phyloP scores from a whole-genome alignment of 2,888 invertebrate species.

The Rapana venosa region DNA sequence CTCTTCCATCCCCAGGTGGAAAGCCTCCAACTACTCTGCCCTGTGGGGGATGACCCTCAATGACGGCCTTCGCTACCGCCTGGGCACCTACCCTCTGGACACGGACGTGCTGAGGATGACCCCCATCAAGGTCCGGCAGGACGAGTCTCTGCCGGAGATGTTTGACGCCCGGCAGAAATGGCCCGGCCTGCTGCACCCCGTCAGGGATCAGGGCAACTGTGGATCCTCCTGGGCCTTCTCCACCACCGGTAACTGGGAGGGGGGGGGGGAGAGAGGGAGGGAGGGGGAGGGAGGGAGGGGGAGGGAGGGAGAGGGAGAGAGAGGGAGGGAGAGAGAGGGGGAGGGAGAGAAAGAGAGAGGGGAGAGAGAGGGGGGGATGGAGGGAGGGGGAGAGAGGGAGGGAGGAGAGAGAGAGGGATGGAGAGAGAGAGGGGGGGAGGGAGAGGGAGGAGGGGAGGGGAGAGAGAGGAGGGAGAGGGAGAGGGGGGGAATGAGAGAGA shows the following conservation, averaged over 20 bases:
- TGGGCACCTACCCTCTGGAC: conserved; percentile 85
- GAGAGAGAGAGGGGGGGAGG: not conserved
- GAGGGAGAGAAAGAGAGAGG: no score
- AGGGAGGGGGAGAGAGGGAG: no score
- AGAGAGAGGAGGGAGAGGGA: no score
- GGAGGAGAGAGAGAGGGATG: no score
- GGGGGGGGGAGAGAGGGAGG: not conserved
- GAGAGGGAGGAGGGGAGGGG: not conserved
- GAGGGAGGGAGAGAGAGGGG: no score
- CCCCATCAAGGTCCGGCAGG: conserved; percentile 63
- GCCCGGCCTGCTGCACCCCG: conserved; percentile 85
- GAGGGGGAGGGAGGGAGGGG: no score
- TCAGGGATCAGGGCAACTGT: conserved; percentile 85
- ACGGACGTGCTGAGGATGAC: conserved; percentile 76
- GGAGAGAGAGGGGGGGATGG: no score
- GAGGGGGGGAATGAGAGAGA: no score
- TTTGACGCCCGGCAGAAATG: conserved; percentile 90
- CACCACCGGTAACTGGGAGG: conserved; percentile 82
- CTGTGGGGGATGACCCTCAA: conserved; percentile 90
- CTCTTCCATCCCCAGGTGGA: conserved; percentile 83
- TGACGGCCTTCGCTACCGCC: conserved; percentile 87
- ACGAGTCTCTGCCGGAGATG: conserved; percentile 80
- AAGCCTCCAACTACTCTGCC: conserved; percentile 87
- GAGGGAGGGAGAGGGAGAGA: no score
- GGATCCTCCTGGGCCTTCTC: conserved; percentile 96